Conservation (phyloP, 2,113 vertebrate genomes). For the Chamaetylas fuelleborni region DNA sequence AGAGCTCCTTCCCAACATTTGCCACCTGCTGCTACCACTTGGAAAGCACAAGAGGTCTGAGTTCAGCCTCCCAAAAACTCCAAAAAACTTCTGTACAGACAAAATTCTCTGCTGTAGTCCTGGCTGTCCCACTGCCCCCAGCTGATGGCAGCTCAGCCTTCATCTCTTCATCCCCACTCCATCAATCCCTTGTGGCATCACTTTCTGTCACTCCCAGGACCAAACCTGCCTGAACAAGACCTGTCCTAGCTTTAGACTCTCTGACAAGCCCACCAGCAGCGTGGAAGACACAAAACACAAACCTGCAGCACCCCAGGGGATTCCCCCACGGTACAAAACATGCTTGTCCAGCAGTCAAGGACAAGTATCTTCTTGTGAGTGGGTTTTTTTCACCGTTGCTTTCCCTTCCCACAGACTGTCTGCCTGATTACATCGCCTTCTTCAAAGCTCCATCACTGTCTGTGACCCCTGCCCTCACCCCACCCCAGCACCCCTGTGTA, state of each 20-base stretch:
- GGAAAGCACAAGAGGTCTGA: not conserved
- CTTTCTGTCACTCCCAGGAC: constrained; percentile 2
- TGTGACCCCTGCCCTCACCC: constrained; percentile 30
- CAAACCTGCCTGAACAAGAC: not conserved
- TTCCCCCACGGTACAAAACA: not conserved
- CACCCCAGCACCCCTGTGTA: constrained; percentile 16
- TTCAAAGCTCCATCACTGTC: constrained; percentile 42
- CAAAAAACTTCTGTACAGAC: not conserved
- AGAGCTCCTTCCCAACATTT: not conserved
- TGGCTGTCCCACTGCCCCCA: not conserved
- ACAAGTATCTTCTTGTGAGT: constrained; percentile 46
- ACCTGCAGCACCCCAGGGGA: not conserved
- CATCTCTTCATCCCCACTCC: not conserved
- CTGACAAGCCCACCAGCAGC: constrained; percentile 36
- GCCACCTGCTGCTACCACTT: not conserved
- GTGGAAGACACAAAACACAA: constrained; percentile 5
- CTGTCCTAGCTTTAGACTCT: not conserved
- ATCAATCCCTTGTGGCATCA: not conserved
- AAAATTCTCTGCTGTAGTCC: not conserved
- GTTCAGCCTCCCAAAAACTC: not conserved
- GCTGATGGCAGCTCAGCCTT: not conserved
- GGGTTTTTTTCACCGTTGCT: not conserved
- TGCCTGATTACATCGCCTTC: constrained; percentile 16
- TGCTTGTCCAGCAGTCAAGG: constrained; percentile 13
- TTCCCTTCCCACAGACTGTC: constrained; percentile 48